Base-by-base conservation (phyloP, 1,140 invertebrate genomes). In the Caenorhabditis elegans region DNA sequence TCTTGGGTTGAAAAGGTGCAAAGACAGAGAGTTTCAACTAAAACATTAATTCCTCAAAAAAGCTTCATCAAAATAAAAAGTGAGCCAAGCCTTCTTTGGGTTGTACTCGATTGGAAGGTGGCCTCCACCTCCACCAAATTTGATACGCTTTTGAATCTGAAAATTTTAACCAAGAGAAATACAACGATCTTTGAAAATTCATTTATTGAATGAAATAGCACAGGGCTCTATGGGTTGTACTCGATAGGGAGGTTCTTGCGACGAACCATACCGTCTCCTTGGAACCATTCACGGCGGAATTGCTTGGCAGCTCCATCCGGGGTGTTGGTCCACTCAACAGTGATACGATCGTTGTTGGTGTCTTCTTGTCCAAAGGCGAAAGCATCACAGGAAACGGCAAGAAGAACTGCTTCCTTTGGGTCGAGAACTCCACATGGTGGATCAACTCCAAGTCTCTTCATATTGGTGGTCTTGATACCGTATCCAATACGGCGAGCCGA, bases 381-480 rank as follows among this genome's bases (percentile, higher is more conserved):
- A 15, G 82, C 49, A 22, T 83, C 82, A 80, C 82, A 83, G 0
- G 78, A 75, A 24, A 83, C 79, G 10, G 79, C 80, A 19, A 83
- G 17, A 26, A 83, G 79, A 15, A 51, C 78, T 15, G 49, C 76
- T 36, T 83, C 82, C 70, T 82, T 83, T 26, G 82, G 79, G 78
- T 83, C 79, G 48, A 83, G 82, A 34, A 83, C 82, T 65, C 82
- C 82, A 26, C 34, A 65, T 31, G 79, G 47, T 36, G 82, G 82
- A 39, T 83, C 79, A 31, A 82, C 80, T 26, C 80, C 60, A 17
- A 83, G 49, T 46, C 82, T 43, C 53, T 75, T 70, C 82, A 82
- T 65, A 28, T 81, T 82, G 82, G 78, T 83, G 28, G 82, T 83
- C 82, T 83, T 83, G 78, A 83, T 55, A 28, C 80, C 82, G 26